Conservation (phyloP, 1,140 invertebrate genomes). For the Sweltsa coloradensis region DNA sequence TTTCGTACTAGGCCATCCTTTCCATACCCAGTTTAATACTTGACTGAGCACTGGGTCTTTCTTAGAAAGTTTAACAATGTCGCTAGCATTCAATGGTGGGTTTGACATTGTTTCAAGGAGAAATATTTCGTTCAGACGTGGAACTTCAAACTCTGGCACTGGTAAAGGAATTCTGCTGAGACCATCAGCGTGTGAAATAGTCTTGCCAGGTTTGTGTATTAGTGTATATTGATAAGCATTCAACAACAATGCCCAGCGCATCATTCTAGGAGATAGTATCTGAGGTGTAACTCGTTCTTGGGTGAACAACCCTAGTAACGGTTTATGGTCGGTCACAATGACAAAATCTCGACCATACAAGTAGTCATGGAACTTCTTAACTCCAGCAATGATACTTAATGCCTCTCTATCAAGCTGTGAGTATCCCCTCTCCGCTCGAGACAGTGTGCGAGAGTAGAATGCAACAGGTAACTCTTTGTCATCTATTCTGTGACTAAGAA, state of each 20-base stretch:
- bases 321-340: conserved; percentile 30
- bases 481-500: conserved; percentile 26
- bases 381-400: conserved; percentile 29
- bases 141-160: not conserved
- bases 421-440: conserved; percentile 30
- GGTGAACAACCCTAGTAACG: conserved; percentile 26
- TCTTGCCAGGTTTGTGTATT: not conserved
- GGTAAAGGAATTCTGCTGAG: not conserved
- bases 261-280: conserved; percentile 19
- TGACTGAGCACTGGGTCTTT: conserved; percentile 2
- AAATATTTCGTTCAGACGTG: conserved; percentile 1
- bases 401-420: conserved; percentile 35
- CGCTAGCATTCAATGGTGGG: conserved; percentile 2
- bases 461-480: conserved; percentile 25
- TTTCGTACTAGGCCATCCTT: conserved; percentile 1
- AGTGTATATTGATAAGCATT: conserved; percentile 16
- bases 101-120: conserved; percentile 5
- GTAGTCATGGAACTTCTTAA: conserved; percentile 33
- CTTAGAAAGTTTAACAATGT: conserved; percentile 6
- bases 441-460: conserved; percentile 27
- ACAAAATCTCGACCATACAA: conserved; percentile 28
- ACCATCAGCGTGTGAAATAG: conserved; percentile 3
- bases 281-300: conserved; percentile 20
- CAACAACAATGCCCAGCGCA: conserved; percentile 12
- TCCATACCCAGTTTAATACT: not conserved